Conservation (phyloP, 2,888 invertebrate species). For the Meghimatium bilineatum region DNA sequence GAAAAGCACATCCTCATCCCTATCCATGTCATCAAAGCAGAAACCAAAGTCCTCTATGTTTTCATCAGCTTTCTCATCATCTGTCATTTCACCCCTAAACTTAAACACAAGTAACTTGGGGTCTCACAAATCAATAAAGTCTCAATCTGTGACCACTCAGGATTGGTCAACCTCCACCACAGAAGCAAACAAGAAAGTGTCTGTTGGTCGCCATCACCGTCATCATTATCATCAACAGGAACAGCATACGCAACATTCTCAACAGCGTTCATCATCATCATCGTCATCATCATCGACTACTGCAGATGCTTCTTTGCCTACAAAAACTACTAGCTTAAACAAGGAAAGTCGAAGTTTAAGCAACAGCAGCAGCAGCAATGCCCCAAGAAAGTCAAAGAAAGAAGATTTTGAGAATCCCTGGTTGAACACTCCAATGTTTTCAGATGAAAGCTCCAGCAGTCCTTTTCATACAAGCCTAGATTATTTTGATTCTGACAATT, state of each 20-base stretch:
- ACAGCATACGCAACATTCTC: slow-evolving; percentile 17
- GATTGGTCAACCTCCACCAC: slow-evolving; percentile 12
- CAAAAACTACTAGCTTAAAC: not conserved
- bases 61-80: slow-evolving; percentile 22
- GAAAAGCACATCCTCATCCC: slow-evolving; percentile 2
- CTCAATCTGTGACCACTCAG: not conserved
- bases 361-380: slow-evolving; percentile 11
- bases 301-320: slow-evolving; percentile 1
- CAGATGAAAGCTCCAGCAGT: slow-evolving; percentile 53
- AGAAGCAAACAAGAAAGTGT: slow-evolving; percentile 8
- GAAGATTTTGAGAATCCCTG: slow-evolving; percentile 37
- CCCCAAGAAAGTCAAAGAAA: slow-evolving; percentile 31
- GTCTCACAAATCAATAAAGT: not conserved
- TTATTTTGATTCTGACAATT: slow-evolving; percentile 50
- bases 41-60: slow-evolving; percentile 19
- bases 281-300: not conserved
- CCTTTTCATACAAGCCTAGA: slow-evolving; percentile 51
- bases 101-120: slow-evolving; percentile 11
- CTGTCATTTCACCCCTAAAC: not conserved
- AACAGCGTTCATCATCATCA: not conserved
- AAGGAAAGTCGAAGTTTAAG: slow-evolving; percentile 24
- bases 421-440: slow-evolving; percentile 50
- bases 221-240: slow-evolving; percentile 28
- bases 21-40: not conserved
- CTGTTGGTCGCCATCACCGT: slow-evolving; percentile 7